Evolutionary conservation across 92 coral and sea anemone genomes (phyloP).

Genomic region (Isaurus tuberculatus): DNA sequence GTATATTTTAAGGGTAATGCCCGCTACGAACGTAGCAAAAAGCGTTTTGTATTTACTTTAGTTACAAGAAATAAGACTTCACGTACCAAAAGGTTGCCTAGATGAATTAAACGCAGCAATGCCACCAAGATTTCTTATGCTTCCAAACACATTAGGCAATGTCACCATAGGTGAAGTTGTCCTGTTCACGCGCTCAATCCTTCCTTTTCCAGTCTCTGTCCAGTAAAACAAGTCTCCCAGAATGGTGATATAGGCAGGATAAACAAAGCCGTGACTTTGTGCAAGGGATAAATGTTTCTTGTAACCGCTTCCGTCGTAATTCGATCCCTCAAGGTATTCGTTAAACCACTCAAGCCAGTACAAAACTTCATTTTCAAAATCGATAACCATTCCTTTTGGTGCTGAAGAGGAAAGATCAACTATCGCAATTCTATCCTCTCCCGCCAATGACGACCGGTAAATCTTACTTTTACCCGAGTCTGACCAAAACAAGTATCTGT

Average conservation of each 20-base stretch:
- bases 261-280: not conserved
- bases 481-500: conserved; percentile 33
- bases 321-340: not conserved
- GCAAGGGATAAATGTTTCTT: not conserved
- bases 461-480: not conserved
- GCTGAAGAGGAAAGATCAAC: not conserved
- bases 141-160: conserved; percentile 36
- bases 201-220: not conserved
- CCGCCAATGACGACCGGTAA: conserved; percentile 29
- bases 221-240: conserved; percentile 13
- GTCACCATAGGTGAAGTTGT: conserved; percentile 2
- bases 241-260: conserved; percentile 1
- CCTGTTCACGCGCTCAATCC: conserved; percentile 27
- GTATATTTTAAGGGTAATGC: no score
- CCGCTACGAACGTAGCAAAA: no score
- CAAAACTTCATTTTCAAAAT: conserved; percentile 8
- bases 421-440: conserved; percentile 9
- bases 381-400: conserved; percentile 15
- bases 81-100: conserved; percentile 38
- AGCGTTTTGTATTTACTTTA: no score
- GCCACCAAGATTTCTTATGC: not conserved
- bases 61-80: no score
- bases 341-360: conserved; percentile 19
- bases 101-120: conserved; percentile 18
- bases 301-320: conserved; percentile 2